Evolutionary conservation across 2,113 vertebrate species (phyloP).

Genomic region (Parus major): DNA sequence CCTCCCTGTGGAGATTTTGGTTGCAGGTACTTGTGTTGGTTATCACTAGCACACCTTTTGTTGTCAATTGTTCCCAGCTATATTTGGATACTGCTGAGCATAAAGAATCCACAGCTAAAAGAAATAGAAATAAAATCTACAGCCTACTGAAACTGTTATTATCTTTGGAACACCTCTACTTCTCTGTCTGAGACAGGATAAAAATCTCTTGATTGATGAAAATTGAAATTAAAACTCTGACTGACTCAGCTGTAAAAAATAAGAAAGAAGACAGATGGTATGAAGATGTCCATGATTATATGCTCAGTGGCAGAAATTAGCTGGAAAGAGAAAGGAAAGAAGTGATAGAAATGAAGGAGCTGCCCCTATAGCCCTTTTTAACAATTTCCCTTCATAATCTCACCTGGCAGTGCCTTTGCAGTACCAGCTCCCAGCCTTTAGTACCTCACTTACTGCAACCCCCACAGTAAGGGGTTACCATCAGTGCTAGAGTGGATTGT

Average conservation of each 20-base stretch:
- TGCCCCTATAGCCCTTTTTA: neutral
- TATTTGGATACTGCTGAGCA: neutral
- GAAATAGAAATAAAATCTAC: neutral
- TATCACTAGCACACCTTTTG: neutral
- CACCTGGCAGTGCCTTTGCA: neutral
- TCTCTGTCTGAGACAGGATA: neutral
- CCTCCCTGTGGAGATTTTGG: neutral
- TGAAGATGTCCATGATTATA: neutral
- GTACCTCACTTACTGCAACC: neutral
- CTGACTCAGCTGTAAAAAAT: neutral
- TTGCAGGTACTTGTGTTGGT: neutral
- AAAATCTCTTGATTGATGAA: neutral
- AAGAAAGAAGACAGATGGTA: neutral
- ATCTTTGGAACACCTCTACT: neutral
- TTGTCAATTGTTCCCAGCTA: neutral
- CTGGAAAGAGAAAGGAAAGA: neutral
- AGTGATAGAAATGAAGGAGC: neutral
- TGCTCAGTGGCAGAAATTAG: neutral
- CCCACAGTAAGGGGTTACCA: neutral
- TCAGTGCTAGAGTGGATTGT: neutral
- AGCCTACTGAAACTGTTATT: neutral
- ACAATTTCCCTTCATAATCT: neutral
- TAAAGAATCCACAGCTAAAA: neutral
- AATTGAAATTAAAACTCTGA: slow-evolving; percentile 8
- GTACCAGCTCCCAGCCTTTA: neutral